phyloP scores from a whole-genome alignment of 2,113 vertebrate species.

The Petrocephalus microphthalmus region DNA sequence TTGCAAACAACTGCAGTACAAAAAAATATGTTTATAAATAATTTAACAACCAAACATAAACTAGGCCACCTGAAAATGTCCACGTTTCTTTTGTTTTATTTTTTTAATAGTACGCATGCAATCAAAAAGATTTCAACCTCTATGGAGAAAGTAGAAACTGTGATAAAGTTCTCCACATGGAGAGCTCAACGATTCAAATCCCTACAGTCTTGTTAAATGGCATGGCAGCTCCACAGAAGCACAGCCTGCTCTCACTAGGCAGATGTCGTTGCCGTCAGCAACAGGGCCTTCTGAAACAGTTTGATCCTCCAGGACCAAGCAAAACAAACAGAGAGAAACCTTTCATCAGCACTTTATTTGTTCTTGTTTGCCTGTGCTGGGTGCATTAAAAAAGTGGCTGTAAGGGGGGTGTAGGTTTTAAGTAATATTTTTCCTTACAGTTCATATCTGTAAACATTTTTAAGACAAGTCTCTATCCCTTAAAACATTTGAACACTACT shows the following conservation, averaged over 20 bases:
- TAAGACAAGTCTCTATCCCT: not conserved
- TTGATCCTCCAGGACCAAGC: conserved; percentile 51
- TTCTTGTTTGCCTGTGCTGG: conserved; percentile 37
- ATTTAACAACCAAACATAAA: not conserved
- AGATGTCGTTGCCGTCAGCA: conserved; percentile 52
- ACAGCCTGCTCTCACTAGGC: conserved; percentile 54
- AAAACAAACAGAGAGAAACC: conserved; percentile 46
- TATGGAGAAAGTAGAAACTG: conserved; percentile 42
- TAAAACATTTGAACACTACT: not conserved
- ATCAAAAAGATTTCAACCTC: conserved; percentile 11
- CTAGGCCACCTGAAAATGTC: not conserved
- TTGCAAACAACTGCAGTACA: not conserved
- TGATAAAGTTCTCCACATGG: conserved; percentile 46
- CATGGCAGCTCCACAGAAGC: conserved; percentile 52
- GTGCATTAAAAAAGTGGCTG: conserved; percentile 24
- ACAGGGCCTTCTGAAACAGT: conserved; percentile 49
- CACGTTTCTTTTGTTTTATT: not conserved
- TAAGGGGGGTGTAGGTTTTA: conserved; percentile 24
- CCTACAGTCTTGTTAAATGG: conserved; percentile 64
- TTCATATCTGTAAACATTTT: not conserved
- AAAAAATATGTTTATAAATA: not conserved
- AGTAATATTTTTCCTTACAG: conserved; percentile 25
- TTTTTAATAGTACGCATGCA: not conserved
- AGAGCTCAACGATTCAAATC: conserved; percentile 51
- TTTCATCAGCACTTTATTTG: conserved; percentile 34